Evolutionary conservation across 2,888 invertebrate genomes (phyloP).

Genomic region (Drosophila heteroneura): DNA sequence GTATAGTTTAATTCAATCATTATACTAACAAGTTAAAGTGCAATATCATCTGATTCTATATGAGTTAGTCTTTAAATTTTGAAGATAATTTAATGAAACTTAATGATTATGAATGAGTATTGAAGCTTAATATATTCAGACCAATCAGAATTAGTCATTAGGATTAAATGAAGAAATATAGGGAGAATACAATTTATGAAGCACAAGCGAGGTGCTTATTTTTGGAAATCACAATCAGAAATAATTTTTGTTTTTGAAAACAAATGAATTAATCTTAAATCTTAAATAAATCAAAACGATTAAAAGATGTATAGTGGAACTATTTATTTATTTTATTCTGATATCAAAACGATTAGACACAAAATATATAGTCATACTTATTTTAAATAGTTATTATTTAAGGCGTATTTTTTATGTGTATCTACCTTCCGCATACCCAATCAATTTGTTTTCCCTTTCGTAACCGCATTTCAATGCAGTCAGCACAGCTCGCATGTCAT

Average conservation of each 20-base stretch:
- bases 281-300: not conserved
- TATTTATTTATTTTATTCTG: not conserved
- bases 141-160: not conserved
- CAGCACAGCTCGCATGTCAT: slow-evolving; percentile 11
- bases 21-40: not conserved
- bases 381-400: not conserved
- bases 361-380: not conserved
- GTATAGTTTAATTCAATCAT: not conserved
- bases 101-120: not conserved
- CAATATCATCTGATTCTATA: too few relatives aligned
- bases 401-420: not conserved
- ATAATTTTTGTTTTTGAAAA: not conserved
- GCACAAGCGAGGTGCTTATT: too few relatives aligned
- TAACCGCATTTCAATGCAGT: not conserved
- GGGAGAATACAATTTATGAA: not conserved
- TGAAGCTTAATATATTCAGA: not conserved
- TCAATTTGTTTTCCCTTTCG: not conserved
- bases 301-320: not conserved
- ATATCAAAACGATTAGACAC: not conserved
- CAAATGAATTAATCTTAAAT: too few relatives aligned
- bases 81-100: not conserved
- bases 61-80: not conserved
- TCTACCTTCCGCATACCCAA: not conserved
- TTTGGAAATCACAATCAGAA: not conserved
- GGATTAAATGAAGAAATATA: not conserved